Conservation (phyloP, 2,797 vertebrate genomes). For the Ceyx erithaca region DNA sequence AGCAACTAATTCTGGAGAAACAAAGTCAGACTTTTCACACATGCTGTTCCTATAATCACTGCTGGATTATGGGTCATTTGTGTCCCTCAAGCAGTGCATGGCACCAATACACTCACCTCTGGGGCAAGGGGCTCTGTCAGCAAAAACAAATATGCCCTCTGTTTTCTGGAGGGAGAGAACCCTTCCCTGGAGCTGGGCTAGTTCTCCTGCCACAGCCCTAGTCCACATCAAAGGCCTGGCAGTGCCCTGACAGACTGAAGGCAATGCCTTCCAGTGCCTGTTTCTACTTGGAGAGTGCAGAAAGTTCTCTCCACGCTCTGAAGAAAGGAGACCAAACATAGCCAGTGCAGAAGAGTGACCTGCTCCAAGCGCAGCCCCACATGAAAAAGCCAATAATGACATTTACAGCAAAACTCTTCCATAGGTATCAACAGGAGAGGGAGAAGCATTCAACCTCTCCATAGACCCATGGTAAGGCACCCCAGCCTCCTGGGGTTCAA, state of each 20-base stretch:
- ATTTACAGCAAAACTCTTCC: background rate
- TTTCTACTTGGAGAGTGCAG: background rate
- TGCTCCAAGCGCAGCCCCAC: background rate
- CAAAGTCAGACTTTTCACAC: background rate
- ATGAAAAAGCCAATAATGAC: background rate
- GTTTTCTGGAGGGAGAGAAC: background rate
- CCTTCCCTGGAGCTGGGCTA: background rate
- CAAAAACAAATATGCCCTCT: background rate
- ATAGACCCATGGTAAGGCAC: background rate
- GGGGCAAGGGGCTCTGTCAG: background rate
- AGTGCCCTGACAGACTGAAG: background rate
- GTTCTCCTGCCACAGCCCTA: background rate
- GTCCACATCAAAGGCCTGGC: background rate
- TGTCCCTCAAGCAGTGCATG: background rate
- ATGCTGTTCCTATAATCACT: background rate
- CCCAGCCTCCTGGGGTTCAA: background rate
- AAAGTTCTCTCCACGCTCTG: background rate
- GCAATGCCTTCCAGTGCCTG: accelerated
- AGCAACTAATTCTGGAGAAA: background rate
- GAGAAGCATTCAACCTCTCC: background rate
- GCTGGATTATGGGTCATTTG: background rate
- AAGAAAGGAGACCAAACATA: background rate
- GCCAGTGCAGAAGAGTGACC: background rate
- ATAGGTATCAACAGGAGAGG: background rate
- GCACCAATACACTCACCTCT: background rate